A percentile compares a stretch with the other conserved stretches of the same genome.
Conservation (phyloP, 2,797 vertebrate genomes). For the Danio albolineatus region DNA sequence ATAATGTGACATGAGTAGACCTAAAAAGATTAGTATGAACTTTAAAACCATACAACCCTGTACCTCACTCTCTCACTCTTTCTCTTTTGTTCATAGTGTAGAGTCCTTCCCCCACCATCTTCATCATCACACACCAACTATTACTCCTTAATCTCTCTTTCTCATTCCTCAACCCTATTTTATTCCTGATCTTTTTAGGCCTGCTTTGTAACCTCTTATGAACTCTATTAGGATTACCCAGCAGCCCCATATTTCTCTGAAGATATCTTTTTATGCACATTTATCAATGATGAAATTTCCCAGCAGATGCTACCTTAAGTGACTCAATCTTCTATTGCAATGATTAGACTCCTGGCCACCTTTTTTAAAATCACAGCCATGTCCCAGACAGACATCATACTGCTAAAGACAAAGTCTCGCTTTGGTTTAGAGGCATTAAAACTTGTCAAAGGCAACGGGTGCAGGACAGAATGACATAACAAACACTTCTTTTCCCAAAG, state of each 20-base stretch:
- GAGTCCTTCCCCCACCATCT: neutral
- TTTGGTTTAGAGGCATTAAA: conserved; percentile 14
- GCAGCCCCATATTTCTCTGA: neutral
- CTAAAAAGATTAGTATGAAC: neutral
- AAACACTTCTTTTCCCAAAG: conserved; percentile 75
- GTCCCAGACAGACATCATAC: neutral
- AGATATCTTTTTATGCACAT: conserved; percentile 55
- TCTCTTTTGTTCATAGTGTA: neutral
- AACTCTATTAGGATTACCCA: conserved; percentile 34
- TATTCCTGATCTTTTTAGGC: neutral
- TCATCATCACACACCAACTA: neutral
- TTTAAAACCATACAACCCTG: no score
- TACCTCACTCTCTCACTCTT: neutral
- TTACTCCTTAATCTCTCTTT: neutral
- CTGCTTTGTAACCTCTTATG: conserved; percentile 13
- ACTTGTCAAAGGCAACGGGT: conserved; percentile 73
- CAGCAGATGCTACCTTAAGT: conserved; percentile 18
- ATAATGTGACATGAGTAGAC: neutral
- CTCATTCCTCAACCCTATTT: neutral
- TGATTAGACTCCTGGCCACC: neutral
- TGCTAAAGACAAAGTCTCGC: conserved; percentile 2
- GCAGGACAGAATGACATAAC: conserved; percentile 69
- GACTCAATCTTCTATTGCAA: conserved; percentile 13
- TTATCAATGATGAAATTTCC: conserved; percentile 49
- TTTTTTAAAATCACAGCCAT: neutral